A percentile compares a stretch with the other conserved stretches of the same genome.
Evolutionary conservation across 2,888 invertebrate genomes (phyloP).

Genomic region (Coleophora flavipennella): DNA sequence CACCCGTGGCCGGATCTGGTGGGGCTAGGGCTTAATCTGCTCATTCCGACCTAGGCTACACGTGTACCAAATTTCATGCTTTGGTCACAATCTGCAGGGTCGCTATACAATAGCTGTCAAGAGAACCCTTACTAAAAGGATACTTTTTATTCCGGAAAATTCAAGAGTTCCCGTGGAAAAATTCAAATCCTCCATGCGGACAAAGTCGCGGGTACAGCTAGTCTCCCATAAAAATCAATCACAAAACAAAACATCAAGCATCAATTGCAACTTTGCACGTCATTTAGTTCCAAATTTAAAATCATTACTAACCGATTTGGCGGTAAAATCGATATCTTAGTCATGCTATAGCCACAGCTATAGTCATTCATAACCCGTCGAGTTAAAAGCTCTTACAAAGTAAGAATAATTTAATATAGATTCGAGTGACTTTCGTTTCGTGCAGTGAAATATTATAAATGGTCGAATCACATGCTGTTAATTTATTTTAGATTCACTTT

Average conservation of each 20-base stretch:
- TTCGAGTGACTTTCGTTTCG: constrained; percentile 34
- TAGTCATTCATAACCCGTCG: not conserved
- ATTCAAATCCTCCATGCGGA: no score
- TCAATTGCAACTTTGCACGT: not conserved
- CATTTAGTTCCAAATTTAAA: not conserved
- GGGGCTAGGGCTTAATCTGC: not conserved
- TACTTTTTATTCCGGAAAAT: no score
- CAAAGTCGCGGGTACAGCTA: no score
- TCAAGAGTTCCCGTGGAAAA: no score
- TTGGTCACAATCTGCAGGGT: not conserved
- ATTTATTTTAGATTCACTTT: constrained; percentile 39
- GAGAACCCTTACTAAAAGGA: no score
- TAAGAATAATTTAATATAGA: not conserved
- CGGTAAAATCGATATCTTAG: no score
- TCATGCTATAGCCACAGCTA: no score
- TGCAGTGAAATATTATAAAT: constrained; percentile 29
- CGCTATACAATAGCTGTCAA: no score
- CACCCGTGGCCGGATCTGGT: not conserved
- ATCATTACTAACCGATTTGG: no score
- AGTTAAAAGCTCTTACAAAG: not conserved
- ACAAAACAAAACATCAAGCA: not conserved
- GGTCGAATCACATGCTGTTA: constrained; percentile 44
- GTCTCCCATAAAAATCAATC: no score
- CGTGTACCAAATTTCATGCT: not conserved
- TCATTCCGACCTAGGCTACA: not conserved